phyloP scores from a whole-genome alignment of 2,797 vertebrate genomes.

The Arrhamphus sclerolepis region DNA sequence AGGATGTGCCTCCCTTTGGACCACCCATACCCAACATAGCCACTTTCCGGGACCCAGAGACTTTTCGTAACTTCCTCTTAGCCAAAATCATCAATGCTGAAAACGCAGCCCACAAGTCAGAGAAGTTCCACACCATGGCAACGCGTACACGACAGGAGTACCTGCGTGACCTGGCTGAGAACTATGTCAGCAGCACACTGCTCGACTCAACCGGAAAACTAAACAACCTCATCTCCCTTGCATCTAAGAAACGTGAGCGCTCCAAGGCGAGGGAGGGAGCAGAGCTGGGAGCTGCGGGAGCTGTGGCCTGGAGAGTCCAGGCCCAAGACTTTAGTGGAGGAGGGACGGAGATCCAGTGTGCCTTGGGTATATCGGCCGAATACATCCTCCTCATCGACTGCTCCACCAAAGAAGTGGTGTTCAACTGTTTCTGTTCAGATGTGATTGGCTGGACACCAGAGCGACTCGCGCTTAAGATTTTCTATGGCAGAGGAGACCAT shows the following conservation, averaged over 20 bases:
- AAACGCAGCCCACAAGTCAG: constrained; percentile 92
- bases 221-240: constrained; percentile 90
- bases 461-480: constrained; percentile 84
- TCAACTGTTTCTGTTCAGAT: constrained; percentile 92
- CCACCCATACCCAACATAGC: constrained; percentile 86
- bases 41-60: constrained; percentile 86
- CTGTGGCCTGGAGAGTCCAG: constrained; percentile 86
- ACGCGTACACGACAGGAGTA: constrained; percentile 92
- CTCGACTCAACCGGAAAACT: constrained; percentile 89
- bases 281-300: constrained; percentile 84
- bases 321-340: constrained; percentile 88
- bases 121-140: constrained; percentile 96
- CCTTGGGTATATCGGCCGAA: constrained; percentile 87
- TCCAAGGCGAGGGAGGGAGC: constrained; percentile 81
- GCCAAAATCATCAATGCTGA: constrained; percentile 95
- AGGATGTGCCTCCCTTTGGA: constrained; percentile 93
- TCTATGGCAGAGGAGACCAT: constrained; percentile 91
- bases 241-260: constrained; percentile 91
- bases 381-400: constrained; percentile 86
- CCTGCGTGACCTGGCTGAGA: constrained; percentile 90
- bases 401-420: constrained; percentile 90
- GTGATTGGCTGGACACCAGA: constrained; percentile 94
- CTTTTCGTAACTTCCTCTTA: constrained; percentile 90
- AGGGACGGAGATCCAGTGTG: constrained; percentile 79
- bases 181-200: constrained; percentile 87